These are phyloP conservation scores for Parazoanthus atlanticus DNA, from an alignment of 92 coral and sea anemone species.

Conservation along the genomic window DNA sequence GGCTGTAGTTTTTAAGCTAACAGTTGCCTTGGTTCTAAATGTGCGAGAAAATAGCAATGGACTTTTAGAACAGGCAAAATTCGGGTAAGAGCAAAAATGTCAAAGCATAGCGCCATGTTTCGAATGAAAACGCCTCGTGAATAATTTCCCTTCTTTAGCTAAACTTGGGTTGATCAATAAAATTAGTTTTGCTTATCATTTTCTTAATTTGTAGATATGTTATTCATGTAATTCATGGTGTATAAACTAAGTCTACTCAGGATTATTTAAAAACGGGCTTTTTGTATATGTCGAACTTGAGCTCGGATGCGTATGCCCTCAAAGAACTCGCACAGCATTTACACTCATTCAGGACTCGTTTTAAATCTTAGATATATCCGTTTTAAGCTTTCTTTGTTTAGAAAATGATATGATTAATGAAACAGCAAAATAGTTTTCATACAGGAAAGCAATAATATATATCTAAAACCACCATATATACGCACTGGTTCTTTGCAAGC, in stretches of 20 bases:
- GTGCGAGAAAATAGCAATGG: neutral
- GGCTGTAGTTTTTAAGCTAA: no score
- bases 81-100: neutral
- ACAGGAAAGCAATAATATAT: no score
- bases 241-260: neutral
- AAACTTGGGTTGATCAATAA: neutral
- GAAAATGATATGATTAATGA: no score
- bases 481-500: neutral
- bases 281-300: neutral
- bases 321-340: neutral
- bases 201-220: no score
- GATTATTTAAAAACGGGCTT: neutral
- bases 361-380: no score
- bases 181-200: neutral
- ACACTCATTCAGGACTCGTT: neutral
- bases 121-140: neutral
- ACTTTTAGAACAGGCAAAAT: neutral
- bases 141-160: neutral
- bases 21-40: neutral
- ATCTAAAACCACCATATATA: neutral
- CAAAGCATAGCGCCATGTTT: conserved; percentile 21
- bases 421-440: no score
- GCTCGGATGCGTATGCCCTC: neutral
- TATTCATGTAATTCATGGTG: neutral
- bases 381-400: neutral